Base-by-base conservation (phyloP, 2,888 invertebrate genomes). In the Hirtodrosophila trivittata region DNA sequence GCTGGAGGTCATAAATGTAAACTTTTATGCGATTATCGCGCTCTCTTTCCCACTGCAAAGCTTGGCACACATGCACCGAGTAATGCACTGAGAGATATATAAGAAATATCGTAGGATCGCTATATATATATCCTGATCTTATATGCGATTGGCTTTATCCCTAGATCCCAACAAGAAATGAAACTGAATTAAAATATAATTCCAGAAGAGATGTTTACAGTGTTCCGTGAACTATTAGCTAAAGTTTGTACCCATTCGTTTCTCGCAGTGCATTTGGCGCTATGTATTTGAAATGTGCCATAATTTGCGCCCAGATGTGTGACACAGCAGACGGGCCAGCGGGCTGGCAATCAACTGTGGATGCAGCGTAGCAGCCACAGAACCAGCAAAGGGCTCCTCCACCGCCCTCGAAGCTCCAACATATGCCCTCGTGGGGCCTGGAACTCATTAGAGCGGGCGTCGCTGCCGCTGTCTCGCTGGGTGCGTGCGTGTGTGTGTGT, bases 391-490 rank as follows among this genome's bases (percentile, higher is more conserved):
- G 28, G 45, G 13, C 18, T 39, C 42, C 57, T 39, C 51, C 57
- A 58, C 25, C 12, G 14, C 13, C 32, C 38, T 51, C 33, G 28
- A 32, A 33, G 45, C n/a, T 41, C 59, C 66, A 74, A 67, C 85
- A 83, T 84, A 75, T 86, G 77, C 69, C 71, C 75, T 59, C 33
- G 38, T 55, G 57, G 74, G 75, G 70, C 56, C 69, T 77, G 81
- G 74, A 85, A 87, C 89, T 88, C 89, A 88, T 88, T 88, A 89
- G 87, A 77, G 75, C 68, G 62, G 64, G 69, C 47, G 68, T 60
- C 39, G 13, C 43, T 35, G 12, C 32, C 13, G 41, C 33, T 59
- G 52, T 57, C 37, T 41, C 43, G 39, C 43, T 45, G 47, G 42
- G 37, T 41, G 28, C 32, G 28, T 18, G 30, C 50, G 39, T 50